phyloP scores from a whole-genome alignment of 2,113 vertebrate species.

The Gobio gobio region DNA sequence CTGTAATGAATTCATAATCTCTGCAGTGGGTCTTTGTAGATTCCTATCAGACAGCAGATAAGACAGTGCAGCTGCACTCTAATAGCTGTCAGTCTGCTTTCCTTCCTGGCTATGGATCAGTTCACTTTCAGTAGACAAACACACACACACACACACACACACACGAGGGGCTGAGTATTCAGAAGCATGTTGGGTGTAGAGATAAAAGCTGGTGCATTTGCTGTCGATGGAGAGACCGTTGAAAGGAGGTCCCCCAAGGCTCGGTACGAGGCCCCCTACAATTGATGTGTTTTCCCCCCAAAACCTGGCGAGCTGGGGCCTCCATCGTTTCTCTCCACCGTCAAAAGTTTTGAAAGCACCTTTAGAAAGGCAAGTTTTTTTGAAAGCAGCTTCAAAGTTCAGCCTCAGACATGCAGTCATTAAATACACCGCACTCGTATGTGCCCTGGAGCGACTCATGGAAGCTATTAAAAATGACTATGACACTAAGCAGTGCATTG shows the following conservation, averaged over 20 bases:
- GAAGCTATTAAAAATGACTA: slow-evolving; percentile 68
- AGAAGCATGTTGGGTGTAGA: slow-evolving; percentile 47
- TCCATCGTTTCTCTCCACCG: not conserved
- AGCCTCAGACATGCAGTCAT: slow-evolving; percentile 9
- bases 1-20: slow-evolving; percentile 80
- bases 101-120: slow-evolving; percentile 52
- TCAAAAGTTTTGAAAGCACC: slow-evolving; percentile 37
- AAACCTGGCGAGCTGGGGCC: slow-evolving; percentile 2
- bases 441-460: slow-evolving; percentile 69
- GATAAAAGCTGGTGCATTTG: slow-evolving; percentile 54
- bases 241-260: slow-evolving; percentile 48
- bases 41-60: slow-evolving; percentile 77
- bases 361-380: not conserved
- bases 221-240: slow-evolving; percentile 54
- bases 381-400: slow-evolving; percentile 18
- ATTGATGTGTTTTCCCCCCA: slow-evolving; percentile 33
- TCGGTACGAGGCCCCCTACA: slow-evolving; percentile 38
- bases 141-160: slow-evolving; percentile 28
- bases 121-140: slow-evolving; percentile 17
- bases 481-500: slow-evolving; percentile 45
- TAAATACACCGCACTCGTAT: slow-evolving; percentile 25
- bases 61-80: slow-evolving; percentile 68
- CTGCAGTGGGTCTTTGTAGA: slow-evolving; percentile 73
- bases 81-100: slow-evolving; percentile 73
- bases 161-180: slow-evolving; percentile 20